Conservation (phyloP, 1,140 invertebrate genomes). For the Elysia chlorotica region DNA sequence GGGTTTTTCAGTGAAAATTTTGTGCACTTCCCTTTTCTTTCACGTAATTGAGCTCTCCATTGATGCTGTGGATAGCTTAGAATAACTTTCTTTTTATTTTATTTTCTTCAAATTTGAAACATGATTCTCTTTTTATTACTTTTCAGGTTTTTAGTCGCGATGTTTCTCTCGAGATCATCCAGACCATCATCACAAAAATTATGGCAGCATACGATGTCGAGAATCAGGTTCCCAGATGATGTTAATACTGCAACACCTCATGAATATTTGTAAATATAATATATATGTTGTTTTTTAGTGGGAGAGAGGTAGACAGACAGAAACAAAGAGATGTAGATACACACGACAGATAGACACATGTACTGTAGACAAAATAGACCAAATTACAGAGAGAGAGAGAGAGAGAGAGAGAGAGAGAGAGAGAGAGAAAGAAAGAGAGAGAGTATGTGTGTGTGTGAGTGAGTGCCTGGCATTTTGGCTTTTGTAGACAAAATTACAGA, state of each 20-base stretch:
- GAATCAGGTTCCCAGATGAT: conserved; percentile 10
- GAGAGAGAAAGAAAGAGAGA: not conserved
- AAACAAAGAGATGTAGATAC: not conserved
- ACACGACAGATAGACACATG: not conserved
- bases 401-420: not conserved
- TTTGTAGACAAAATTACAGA: no score
- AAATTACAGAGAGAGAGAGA: not conserved
- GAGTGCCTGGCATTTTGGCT: no score
- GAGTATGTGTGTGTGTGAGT: not conserved
- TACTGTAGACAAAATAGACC: not conserved
- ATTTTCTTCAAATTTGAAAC: no score
- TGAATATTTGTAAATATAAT: not conserved
- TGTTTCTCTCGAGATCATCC: conserved; percentile 29
- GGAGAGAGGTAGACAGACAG: not conserved
- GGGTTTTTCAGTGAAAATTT: not conserved
- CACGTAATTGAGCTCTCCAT: not conserved
- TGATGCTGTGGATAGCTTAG: not conserved
- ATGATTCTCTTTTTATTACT: not conserved
- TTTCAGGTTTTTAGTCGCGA: conserved; percentile 40
- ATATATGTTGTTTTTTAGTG: not conserved
- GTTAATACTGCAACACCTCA: not conserved
- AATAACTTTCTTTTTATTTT: no score
- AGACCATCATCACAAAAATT: conserved; percentile 37
- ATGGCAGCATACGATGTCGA: conserved; percentile 41
- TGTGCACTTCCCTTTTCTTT: not conserved